Conservation (phyloP, 2,888 invertebrate genomes). For the Pristionchus exspectatus region DNA sequence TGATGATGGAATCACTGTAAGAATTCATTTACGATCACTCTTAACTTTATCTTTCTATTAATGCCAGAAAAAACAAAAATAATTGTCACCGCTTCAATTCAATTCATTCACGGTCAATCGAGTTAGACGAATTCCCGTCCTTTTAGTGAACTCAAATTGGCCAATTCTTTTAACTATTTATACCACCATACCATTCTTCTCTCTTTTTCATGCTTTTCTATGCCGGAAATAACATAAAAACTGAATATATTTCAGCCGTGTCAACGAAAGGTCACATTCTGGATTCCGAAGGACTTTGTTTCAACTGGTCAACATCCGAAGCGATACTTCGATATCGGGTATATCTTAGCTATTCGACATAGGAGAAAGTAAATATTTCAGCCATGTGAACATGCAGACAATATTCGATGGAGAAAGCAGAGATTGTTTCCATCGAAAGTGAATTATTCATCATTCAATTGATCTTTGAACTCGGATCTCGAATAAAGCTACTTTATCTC, state of each 20-base stretch:
- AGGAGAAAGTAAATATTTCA: no score
- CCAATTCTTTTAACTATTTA: not conserved
- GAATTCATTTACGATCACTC: not conserved
- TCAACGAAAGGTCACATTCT: constrained; percentile 66
- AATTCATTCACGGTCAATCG: not conserved
- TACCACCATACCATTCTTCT: not conserved
- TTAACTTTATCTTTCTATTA: not conserved
- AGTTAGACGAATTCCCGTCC: constrained; percentile 14
- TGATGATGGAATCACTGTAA: constrained; percentile 67
- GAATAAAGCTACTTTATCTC: constrained; percentile 41
- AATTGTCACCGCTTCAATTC: not conserved
- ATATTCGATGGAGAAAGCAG: constrained; percentile 67
- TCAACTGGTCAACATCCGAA: constrained; percentile 66
- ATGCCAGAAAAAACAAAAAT: not conserved
- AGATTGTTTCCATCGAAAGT: constrained; percentile 65
- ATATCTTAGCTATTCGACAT: constrained; percentile 53
- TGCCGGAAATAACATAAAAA: not conserved
- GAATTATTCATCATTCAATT: not conserved
- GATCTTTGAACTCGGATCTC: constrained; percentile 26
- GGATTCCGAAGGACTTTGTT: constrained; percentile 68
- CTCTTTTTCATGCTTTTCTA: not conserved
- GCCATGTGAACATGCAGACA: constrained; percentile 66
- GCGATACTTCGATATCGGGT: constrained; percentile 53
- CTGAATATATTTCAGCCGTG: constrained; percentile 61
- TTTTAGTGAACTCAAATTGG: not conserved